Base-by-base conservation (phyloP, 2,113 vertebrate genomes). In the Spheniscus mendiculus region DNA sequence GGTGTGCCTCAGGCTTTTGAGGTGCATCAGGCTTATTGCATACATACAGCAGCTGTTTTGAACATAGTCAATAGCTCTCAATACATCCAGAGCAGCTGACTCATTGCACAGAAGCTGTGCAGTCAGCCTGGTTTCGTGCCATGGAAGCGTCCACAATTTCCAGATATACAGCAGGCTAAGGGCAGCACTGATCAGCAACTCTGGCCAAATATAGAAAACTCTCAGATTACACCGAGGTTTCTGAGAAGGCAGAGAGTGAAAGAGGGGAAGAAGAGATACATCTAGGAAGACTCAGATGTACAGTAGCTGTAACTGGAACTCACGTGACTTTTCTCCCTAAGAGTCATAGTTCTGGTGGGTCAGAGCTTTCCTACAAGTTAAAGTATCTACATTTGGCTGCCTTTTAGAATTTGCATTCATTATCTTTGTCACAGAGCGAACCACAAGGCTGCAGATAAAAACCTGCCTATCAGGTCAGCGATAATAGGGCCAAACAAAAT, bases 91-190 rank as follows among this genome's bases (percentile, higher is more conserved):
- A 79, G 81, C 11, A 10, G 12, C 81, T 82, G 87, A 74, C 9
- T 97, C 56, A 2, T 19, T 55, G 56, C 80, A 86, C 76, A 90
- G 93, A 12, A 89, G 76, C 83, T 47, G 5, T 30, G 56, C 74
- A 69, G 50, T 90, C 56, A 83, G 53, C 63, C 76, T 94, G 83
- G 50, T 81, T 87, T 30, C 67, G 77, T 69, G 91, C 91, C 92
- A 87, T 53, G 66, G 61, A 91, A 85, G 44, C 12, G 38, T 93
- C 93, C 44, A 16, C 52, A 34, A 42, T 32, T 50, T 44, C 44
- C 81, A 94, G 81, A 93, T 17, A 76, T 3, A 49, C n/a, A 87
- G 73, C 89, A 94, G 87, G 26, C 73, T 32, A 22, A 89, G 81
- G 55, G 69, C 77, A 95, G 77, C 83, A 36, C 55, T 34, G 23